Conservation (phyloP, 2,113 vertebrate genomes). For the Syngnathoides biaculeatus region DNA sequence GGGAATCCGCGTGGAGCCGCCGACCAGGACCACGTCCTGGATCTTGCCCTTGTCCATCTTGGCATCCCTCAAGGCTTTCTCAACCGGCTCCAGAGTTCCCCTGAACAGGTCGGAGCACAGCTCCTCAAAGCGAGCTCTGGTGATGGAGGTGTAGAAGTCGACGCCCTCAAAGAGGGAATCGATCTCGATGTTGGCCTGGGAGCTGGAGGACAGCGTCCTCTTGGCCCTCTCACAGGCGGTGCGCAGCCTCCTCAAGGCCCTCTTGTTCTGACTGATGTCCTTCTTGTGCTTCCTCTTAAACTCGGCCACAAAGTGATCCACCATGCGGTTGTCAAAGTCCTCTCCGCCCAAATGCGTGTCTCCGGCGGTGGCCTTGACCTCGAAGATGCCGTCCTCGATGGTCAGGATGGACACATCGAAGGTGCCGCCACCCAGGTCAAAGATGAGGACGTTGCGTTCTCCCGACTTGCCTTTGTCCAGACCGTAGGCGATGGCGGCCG, state of each 20-base stretch:
- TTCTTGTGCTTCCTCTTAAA: conserved; percentile 3
- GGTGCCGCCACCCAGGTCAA: conserved; percentile 1
- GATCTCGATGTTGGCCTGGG: conserved; percentile 1
- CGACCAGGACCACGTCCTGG: not conserved
- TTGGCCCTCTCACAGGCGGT: not conserved
- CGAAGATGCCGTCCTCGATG: not conserved
- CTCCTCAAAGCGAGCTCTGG: conserved; percentile 4
- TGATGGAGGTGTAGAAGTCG: not conserved
- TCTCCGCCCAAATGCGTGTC: conserved; percentile 1
- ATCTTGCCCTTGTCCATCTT: conserved; percentile 5
- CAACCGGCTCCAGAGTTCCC: not conserved
- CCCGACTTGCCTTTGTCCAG: not conserved
- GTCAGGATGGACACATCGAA: not conserved
- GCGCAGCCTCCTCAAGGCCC: conserved; percentile 1
- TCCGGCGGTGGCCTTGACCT: conserved; percentile 2
- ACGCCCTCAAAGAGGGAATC: conserved; percentile 2
- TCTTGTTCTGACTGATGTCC: not conserved
- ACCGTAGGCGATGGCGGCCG: not conserved
- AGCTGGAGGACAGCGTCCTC: conserved; percentile 2
- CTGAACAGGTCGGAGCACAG: not conserved
- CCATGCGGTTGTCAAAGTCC: conserved; percentile 5
- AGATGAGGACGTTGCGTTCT: not conserved
- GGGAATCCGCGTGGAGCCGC: not conserved
- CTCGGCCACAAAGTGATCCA: not conserved
- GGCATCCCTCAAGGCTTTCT: not conserved